Evolutionary conservation across 1,140 invertebrate species (phyloP).

Genomic region (Zophobas morio): DNA sequence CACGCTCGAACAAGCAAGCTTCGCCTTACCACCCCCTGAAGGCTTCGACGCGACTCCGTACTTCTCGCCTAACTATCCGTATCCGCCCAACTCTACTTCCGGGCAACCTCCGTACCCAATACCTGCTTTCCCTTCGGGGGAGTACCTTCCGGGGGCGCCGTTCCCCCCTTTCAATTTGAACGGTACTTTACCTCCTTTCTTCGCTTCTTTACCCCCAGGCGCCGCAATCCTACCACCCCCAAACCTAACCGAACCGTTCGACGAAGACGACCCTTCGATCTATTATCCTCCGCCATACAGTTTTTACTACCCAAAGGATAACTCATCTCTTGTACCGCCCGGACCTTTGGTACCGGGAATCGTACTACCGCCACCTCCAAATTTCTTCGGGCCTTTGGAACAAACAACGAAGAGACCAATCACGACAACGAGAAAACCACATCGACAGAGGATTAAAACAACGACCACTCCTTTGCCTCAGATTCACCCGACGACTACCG

Average conservation of each 20-base stretch:
- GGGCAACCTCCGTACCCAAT: conserved; percentile 73
- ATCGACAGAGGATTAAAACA: conserved; percentile 11
- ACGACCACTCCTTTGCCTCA: conserved; percentile 30
- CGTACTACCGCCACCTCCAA: conserved; percentile 87
- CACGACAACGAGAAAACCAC: conserved; percentile 51
- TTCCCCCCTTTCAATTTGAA: conserved; percentile 71
- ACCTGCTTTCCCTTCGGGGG: conserved; percentile 73
- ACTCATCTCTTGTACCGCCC: conserved; percentile 82
- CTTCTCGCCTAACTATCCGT: conserved; percentile 69
- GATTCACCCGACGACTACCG: conserved; percentile 41
- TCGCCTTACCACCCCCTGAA: conserved; percentile 69
- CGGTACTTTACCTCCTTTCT: conserved; percentile 66
- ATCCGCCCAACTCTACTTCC: conserved; percentile 75
- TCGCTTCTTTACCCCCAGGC: conserved; percentile 75
- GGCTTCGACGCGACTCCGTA: conserved; percentile 60
- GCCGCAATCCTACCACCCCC: conserved; percentile 78
- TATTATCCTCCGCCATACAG: conserved; percentile 92
- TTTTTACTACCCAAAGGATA: conserved; percentile 86
- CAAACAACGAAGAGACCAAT: conserved; percentile 39
- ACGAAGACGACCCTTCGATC: conserved; percentile 90
- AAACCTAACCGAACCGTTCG: conserved; percentile 82
- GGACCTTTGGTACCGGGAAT: conserved; percentile 91
- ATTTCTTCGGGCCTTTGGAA: conserved; percentile 83
- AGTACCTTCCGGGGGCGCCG: conserved; percentile 65
- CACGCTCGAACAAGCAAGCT: conserved; percentile 64